Percentiles rank a stretch among this genome's conserved stretches.
Conservation (phyloP, 2,797 vertebrate species). For the Pampus argenteus region DNA sequence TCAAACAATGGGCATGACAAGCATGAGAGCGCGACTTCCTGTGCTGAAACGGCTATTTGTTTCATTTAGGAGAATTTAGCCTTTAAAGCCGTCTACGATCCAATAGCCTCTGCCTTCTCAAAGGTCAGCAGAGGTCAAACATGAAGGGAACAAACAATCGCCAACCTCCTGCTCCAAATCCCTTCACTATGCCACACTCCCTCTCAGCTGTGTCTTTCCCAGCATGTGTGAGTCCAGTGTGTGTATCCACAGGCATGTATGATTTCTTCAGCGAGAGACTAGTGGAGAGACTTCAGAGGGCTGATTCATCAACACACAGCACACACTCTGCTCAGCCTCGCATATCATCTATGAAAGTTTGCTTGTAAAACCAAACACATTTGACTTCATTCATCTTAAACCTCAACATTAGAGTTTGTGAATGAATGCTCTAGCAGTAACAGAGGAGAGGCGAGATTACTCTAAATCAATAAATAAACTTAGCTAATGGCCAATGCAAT, state of each 20-base stretch:
- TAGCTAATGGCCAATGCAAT: slow-evolving; percentile 20
- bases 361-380: slow-evolving; percentile 41
- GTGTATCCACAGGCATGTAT: slow-evolving; percentile 48
- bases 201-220: slow-evolving; percentile 69
- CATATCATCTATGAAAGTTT: slow-evolving; percentile 39
- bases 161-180: slow-evolving; percentile 63
- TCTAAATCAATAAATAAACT: slow-evolving; percentile 27
- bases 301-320: slow-evolving; percentile 22
- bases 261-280: slow-evolving; percentile 44
- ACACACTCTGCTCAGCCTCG: slow-evolving; percentile 27
- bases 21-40: slow-evolving; percentile 14
- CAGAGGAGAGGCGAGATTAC: slow-evolving; percentile 2
- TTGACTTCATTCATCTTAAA: slow-evolving; percentile 51
- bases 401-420: slow-evolving; percentile 30
- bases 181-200: slow-evolving; percentile 55
- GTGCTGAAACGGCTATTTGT: slow-evolving; percentile 33
- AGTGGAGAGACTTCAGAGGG: slow-evolving; percentile 53
- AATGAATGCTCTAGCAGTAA: slow-evolving; percentile 34
- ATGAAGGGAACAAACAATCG: slow-evolving; percentile 75
- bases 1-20: slow-evolving; percentile 50
- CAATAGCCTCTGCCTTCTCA: slow-evolving; percentile 41
- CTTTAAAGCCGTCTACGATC: slow-evolving; percentile 55
- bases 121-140: slow-evolving; percentile 74
- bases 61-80: slow-evolving; percentile 54
- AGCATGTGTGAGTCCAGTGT: slow-evolving; percentile 57